A percentile compares a stretch with the other conserved stretches of the same genome.
phyloP scores from a whole-genome alignment of 2,888 invertebrate genomes.

The Acanthococcus lagerstroemiae region DNA sequence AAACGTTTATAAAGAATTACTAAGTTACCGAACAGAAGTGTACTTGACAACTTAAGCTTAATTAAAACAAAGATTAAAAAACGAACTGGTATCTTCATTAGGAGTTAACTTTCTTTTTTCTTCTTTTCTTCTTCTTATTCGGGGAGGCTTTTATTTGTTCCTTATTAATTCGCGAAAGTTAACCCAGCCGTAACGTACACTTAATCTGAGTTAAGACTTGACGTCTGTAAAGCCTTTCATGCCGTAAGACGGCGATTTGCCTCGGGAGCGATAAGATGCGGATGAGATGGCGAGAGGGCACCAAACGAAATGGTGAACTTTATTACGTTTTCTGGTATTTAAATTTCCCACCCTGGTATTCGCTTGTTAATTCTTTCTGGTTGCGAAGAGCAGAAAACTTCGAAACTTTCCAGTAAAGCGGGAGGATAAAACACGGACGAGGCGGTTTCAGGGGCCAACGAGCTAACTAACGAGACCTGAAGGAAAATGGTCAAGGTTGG shows the following conservation, averaged over 20 bases:
- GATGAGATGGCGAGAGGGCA: background rate
- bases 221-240: conserved; percentile 14
- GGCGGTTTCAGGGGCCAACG: no score
- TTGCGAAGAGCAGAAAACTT: no score
- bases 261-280: background rate
- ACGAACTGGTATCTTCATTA: conserved; percentile 28
- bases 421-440: no score
- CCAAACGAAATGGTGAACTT: background rate
- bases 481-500: no score
- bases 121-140: background rate
- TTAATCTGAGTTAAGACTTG: conserved; percentile 14
- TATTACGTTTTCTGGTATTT: background rate
- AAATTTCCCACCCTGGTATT: no score
- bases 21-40: conserved; percentile 29
- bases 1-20: conserved; percentile 30
- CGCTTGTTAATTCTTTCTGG: no score
- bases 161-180: conserved; percentile 22
- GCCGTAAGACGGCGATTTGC: conserved; percentile 1
- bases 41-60: conserved; percentile 30
- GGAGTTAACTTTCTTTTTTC: conserved; percentile 21
- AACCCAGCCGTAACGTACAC: conserved; percentile 27
- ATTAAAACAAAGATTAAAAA: conserved; percentile 31
- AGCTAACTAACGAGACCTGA: no score
- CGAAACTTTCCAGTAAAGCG: no score
- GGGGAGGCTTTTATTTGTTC: conserved; percentile 13